Percentiles rank a stretch among this genome's conserved stretches.
Evolutionary conservation across 2,113 vertebrate species (phyloP).

Genomic region (Siniperca chuatsi): DNA sequence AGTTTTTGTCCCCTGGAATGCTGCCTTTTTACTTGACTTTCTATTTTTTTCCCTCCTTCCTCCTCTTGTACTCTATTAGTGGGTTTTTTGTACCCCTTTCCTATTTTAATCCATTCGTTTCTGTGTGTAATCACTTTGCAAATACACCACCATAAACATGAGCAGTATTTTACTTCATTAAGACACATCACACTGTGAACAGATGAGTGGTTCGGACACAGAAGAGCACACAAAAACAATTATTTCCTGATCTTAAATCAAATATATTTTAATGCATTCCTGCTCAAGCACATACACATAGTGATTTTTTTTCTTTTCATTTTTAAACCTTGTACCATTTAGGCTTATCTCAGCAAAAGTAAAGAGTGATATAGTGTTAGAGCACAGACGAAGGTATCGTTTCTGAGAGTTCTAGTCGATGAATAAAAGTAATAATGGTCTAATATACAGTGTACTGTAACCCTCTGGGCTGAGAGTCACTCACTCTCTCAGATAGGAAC

Average conservation of each 20-base stretch:
- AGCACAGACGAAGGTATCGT: neutral
- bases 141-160: neutral
- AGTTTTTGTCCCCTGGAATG: neutral
- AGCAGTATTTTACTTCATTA: slow-evolving; percentile 9
- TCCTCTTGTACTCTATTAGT: neutral
- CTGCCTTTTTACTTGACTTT: neutral
- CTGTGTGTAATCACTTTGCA: neutral
- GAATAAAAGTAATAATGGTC: slow-evolving; percentile 23
- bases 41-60: neutral
- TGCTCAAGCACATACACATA: neutral
- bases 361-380: neutral
- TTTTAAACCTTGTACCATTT: neutral
- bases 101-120: neutral
- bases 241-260: slow-evolving; percentile 14
- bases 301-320: neutral
- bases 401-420: neutral
- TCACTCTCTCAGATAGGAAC: slow-evolving; percentile 7
- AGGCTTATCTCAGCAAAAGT: slow-evolving; percentile 15
- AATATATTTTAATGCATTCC: neutral
- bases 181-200: slow-evolving; percentile 7
- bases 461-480: neutral
- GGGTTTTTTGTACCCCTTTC: neutral
- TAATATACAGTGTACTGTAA: neutral
- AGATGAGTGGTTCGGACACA: neutral
- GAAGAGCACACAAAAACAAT: neutral